A percentile compares a stretch with the other conserved stretches of the same genome.
These are phyloP conservation scores for Corapipo altera DNA, from an alignment of 2,113 vertebrate species.

Conservation along the genomic window DNA sequence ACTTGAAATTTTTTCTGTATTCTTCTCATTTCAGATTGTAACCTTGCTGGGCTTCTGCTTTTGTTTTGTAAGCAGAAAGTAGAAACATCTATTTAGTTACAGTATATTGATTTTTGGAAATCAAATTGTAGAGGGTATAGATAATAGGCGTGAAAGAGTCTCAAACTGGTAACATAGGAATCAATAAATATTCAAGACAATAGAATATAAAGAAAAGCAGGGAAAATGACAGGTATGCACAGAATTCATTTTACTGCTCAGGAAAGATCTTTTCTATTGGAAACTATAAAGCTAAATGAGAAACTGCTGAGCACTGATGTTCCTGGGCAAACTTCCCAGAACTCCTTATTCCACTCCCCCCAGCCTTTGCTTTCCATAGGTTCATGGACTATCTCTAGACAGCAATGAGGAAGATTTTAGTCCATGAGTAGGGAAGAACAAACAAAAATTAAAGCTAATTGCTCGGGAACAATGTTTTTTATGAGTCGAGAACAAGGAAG, in stretches of 20 bases:
- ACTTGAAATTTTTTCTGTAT: neutral
- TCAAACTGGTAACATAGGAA: constrained; percentile 21
- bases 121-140: neutral
- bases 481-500: neutral
- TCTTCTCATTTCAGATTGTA: neutral
- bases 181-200: constrained; percentile 51
- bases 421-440: neutral
- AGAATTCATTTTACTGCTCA: constrained; percentile 8
- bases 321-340: constrained; percentile 38
- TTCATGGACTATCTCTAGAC: neutral
- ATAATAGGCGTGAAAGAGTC: neutral
- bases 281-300: constrained; percentile 12
- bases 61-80: constrained; percentile 34
- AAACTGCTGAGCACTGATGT: constrained; percentile 1
- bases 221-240: neutral
- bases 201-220: neutral
- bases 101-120: constrained; percentile 47
- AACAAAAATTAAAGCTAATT: neutral
- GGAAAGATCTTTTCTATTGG: neutral
- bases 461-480: neutral
- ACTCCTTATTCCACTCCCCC: neutral
- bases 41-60: neutral
- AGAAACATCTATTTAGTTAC: constrained; percentile 36
- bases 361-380: neutral
- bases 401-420: neutral